Evolutionary conservation across 2,797 vertebrate genomes (phyloP).

Genomic region (Avahi laniger): DNA sequence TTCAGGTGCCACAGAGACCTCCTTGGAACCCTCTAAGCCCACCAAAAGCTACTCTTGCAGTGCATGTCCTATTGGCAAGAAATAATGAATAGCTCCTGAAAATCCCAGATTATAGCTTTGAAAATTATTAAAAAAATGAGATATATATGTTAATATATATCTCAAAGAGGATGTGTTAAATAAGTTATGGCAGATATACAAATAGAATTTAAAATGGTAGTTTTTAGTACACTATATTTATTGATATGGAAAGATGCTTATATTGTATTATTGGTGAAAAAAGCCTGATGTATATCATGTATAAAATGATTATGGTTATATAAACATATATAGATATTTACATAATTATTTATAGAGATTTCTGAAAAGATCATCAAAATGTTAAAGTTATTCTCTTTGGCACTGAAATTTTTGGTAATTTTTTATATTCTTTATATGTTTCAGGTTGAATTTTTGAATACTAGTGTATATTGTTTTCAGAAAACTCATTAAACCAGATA

Average conservation of each 20-base stretch:
- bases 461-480: background rate
- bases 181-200: background rate
- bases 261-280: background rate
- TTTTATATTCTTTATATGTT: background rate
- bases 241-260: background rate
- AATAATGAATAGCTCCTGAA: background rate
- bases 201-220: background rate
- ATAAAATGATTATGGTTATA: background rate
- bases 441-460: background rate
- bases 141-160: background rate
- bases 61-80: background rate
- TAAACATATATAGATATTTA: background rate
- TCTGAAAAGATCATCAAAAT: background rate
- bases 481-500: background rate
- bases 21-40: background rate
- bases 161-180: background rate
- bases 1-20: background rate
- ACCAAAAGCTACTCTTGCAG: background rate
- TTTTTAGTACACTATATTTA: background rate
- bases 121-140: background rate
- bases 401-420: background rate
- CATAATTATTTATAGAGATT: background rate
- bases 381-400: background rate
- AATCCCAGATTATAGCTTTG: background rate
- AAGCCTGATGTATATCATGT: background rate